Evolutionary conservation across 2,888 invertebrate species (phyloP).

Genomic region (Eristalis intricaria): DNA sequence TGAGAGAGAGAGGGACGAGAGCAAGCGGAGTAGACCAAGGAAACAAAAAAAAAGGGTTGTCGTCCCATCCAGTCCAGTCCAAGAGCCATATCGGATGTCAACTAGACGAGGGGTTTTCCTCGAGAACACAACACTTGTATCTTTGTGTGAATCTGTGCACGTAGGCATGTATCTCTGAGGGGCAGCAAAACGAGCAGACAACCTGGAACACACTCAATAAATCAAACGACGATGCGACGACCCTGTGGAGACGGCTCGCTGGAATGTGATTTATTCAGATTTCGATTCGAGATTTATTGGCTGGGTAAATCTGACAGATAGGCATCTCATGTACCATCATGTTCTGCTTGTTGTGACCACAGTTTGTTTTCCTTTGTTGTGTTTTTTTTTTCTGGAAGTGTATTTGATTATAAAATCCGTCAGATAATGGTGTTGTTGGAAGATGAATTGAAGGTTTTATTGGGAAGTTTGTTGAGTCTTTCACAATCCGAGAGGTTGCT

Average conservation of each 20-base stretch:
- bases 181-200: conserved; percentile 1
- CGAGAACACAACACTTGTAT: background rate
- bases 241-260: conserved; percentile 25
- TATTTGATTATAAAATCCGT: background rate
- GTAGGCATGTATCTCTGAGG: background rate
- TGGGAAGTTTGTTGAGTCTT: background rate
- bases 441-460: background rate
- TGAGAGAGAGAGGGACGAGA: no score
- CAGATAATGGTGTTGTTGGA: background rate
- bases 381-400: background rate
- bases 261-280: conserved; percentile 63
- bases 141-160: background rate
- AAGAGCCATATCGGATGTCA: conserved; percentile 44
- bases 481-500: no score
- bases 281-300: conserved; percentile 66
- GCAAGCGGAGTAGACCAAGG: background rate
- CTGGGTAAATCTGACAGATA: conserved; percentile 64
- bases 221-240: conserved; percentile 52
- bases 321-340: conserved; percentile 33
- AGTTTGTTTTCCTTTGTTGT: conserved; percentile 4
- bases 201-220: conserved; percentile 55
- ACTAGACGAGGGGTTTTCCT: conserved; percentile 9
- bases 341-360: background rate
- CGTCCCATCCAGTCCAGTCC: background rate
- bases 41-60: conserved; percentile 31